These are phyloP conservation scores for Leptonema lineaticorne DNA, from an alignment of 1,140 invertebrate species.

Conservation along the genomic window DNA sequence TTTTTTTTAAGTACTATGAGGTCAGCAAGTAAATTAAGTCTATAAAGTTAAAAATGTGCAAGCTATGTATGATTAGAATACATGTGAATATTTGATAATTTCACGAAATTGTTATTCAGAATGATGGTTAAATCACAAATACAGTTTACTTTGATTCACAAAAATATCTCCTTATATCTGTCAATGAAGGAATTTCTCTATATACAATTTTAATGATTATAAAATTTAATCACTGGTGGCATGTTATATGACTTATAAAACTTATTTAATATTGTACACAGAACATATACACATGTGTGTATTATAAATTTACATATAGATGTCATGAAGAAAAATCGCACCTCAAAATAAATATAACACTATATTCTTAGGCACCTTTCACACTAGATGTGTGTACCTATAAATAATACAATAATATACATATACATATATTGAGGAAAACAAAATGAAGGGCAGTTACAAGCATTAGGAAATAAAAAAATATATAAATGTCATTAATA, in stretches of 20 bases:
- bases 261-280: constrained; percentile 9
- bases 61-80: constrained; percentile 11
- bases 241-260: background rate
- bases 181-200: background rate
- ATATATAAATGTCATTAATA: no score
- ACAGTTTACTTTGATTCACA: no score
- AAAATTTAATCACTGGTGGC: background rate
- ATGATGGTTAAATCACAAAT: background rate
- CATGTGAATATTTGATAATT: background rate
- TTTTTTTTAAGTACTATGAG: constrained; percentile 5
- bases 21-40: constrained; percentile 1
- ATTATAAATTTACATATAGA: background rate
- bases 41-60: background rate
- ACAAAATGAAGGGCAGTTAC: no score
- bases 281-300: background rate
- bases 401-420: no score
- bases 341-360: constrained; percentile 9
- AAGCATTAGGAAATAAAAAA: no score
- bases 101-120: background rate
- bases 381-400: no score
- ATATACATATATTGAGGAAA: no score
- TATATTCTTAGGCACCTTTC: no score
- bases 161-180: background rate
- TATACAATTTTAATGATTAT: background rate
- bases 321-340: background rate